Evolutionary conservation across 2,113 vertebrate species (phyloP), one percentile per base, ranked within the genome.

Genomic region (Myiopsitta monachus): DNA sequence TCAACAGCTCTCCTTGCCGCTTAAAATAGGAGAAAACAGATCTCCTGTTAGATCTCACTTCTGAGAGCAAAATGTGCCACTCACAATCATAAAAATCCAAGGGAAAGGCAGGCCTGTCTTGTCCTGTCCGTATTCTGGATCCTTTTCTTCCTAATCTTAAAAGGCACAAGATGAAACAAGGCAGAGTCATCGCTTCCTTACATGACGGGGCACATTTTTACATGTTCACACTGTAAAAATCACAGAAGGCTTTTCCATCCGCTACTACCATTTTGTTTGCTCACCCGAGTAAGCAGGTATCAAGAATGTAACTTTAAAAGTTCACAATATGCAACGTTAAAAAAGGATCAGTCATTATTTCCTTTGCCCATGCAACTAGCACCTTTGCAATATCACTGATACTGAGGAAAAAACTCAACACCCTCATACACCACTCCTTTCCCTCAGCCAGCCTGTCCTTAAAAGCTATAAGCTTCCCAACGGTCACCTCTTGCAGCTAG

Each of bases 391-490:
- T 51, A 87, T 88, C 63, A 88, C 80, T 78, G 33, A 14, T 7
- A 59, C 33, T 23, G 55, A n/a, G 33, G 33, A 59, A 10, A 59
- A n/a, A 59, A n/a, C 55, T n/a, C 55, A 59, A 59, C 13, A n/a
- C 33, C 21, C 18, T 55, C 30, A n/a, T 2, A 66, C 61, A n/a
- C 1, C 2, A 6, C 5, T 52, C 41, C 19, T 72, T 75, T 24
- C 11, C 5, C 19, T 11, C 22, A 46, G 38, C 69, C 66, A 92
- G 77, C 80, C 72, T 95, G 78, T 51, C 62, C 87, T 81, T 91
- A 96, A 92, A 97, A 89, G 59, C 61, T 77, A 68, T 86, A 87
- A 94, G 80, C 39, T 64, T 97, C 75, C 89, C 84, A 67, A 12
- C 1, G 43, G 83, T 83, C 91, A 96, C 51, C 67, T 94, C 68